These are phyloP conservation scores for Enteromius treurensis DNA, from an alignment of 2,797 vertebrate species.

Conservation along the genomic window DNA sequence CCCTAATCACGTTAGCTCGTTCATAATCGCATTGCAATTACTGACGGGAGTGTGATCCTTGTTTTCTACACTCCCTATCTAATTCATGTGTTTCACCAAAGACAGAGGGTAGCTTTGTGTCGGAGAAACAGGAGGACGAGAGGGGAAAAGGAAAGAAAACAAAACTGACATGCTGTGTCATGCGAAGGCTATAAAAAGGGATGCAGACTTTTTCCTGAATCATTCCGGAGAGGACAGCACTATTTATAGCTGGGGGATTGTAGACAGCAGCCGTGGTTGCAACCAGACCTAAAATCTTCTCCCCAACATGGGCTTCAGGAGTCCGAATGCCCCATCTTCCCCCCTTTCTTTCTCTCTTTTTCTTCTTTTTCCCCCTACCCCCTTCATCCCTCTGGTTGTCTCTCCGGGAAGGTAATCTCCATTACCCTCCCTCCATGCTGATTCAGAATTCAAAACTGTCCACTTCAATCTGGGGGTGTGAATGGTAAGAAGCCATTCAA, in stretches of 20 bases:
- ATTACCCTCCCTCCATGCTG: conserved; percentile 60
- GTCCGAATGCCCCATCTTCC: not conserved
- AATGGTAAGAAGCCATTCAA: conserved; percentile 82
- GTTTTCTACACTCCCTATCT: conserved; percentile 75
- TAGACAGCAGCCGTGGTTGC: conserved; percentile 63
- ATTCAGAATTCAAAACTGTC: conserved; percentile 62
- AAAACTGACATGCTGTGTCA: conserved; percentile 73
- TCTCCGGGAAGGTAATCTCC: conserved; percentile 65
- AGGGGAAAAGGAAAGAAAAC: conserved; percentile 40
- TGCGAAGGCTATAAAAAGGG: conserved; percentile 78
- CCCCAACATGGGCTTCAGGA: conserved; percentile 3
- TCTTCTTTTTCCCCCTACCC: conserved; percentile 57
- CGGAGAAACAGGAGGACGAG: conserved; percentile 29
- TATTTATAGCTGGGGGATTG: conserved; percentile 78
- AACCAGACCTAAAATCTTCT: conserved; percentile 45
- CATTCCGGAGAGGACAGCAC: conserved; percentile 62
- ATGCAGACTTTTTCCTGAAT: conserved; percentile 70
- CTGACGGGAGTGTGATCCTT: conserved; percentile 80
- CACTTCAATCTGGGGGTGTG: conserved; percentile 58
- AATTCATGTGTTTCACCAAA: conserved; percentile 78
- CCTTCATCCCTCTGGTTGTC: conserved; percentile 63
- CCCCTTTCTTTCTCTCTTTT: conserved; percentile 58
- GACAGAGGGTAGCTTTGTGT: conserved; percentile 69
- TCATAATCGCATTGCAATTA: conserved; percentile 81
- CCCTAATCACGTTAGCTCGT: conserved; percentile 80